These are phyloP conservation scores for Spialia ferax DNA, from an alignment of 2,888 invertebrate species.

Conservation along the genomic window DNA sequence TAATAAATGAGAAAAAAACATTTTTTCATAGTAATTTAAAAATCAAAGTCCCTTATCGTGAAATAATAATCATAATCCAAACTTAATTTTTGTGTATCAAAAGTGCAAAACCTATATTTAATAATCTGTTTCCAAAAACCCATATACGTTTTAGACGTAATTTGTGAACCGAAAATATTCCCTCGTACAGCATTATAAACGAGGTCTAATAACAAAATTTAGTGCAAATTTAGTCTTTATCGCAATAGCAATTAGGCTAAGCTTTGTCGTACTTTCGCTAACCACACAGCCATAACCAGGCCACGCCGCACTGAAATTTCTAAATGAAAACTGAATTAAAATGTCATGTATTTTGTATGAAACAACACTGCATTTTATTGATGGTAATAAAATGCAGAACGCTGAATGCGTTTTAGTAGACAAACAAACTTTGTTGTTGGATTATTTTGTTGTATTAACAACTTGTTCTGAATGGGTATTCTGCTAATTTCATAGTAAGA, in stretches of 20 bases:
- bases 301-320: constrained; percentile 23
- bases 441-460: constrained; percentile 9
- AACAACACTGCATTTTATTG: constrained; percentile 40
- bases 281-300: constrained; percentile 31
- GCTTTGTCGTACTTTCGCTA: neutral
- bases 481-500: neutral
- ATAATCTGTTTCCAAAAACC: constrained; percentile 13
- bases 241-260: constrained; percentile 33
- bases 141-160: constrained; percentile 24
- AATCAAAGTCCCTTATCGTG: too few species aligned
- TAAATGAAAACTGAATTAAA: constrained; percentile 40
- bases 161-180: constrained; percentile 29
- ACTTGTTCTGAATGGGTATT: neutral
- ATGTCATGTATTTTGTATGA: constrained; percentile 39
- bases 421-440: constrained; percentile 43
- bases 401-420: constrained; percentile 37
- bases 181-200: constrained; percentile 28
- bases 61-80: too few species aligned
- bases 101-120: too few species aligned
- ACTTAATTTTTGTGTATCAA: too few species aligned
- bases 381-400: constrained; percentile 39
- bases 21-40: too few species aligned
- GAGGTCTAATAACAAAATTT: constrained; percentile 29
- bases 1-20: too few species aligned
- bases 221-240: constrained; percentile 36